phyloP scores from a whole-genome alignment of 1,140 invertebrate genomes.

The Capitella teleta region DNA sequence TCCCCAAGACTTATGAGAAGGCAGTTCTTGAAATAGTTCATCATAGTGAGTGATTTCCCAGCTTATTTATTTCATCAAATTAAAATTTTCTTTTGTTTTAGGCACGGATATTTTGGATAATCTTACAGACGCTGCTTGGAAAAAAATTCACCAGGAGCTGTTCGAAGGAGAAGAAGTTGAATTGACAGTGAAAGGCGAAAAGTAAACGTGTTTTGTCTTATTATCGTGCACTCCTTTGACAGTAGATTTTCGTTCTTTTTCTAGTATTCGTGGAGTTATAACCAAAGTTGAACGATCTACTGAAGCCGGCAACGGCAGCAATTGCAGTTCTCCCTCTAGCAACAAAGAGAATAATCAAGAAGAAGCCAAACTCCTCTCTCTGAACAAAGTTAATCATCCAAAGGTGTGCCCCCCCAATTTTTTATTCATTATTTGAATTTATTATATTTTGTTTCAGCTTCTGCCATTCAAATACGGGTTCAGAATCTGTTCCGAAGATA shows the following conservation, averaged over 20 bases:
- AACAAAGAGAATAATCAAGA: constrained; percentile 37
- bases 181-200: too few relatives aligned
- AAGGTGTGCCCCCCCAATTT: too few relatives aligned
- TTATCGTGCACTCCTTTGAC: too few relatives aligned
- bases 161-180: constrained; percentile 2
- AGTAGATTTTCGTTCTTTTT: too few relatives aligned
- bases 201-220: too few relatives aligned
- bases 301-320: too few relatives aligned
- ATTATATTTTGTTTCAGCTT: constrained; percentile 25
- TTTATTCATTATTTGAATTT: too few relatives aligned
- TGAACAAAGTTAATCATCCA: too few relatives aligned
- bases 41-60: constrained; percentile 32
- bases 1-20: constrained; percentile 34
- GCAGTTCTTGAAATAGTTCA: constrained; percentile 39
- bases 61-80: neutral
- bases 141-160: constrained; percentile 3
- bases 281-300: too few relatives aligned
- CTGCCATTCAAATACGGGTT: constrained; percentile 36
- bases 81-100: constrained; percentile 4
- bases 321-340: constrained; percentile 36
- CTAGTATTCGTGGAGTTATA: too few relatives aligned
- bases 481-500: constrained; percentile 30
- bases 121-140: constrained; percentile 16
- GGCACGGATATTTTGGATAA: constrained; percentile 17
- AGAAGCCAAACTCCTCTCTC: too few relatives aligned